Evolutionary conservation across 37 sponge, comb jelly and placozoan species (phyloP).

Genomic region (Dysidea cf. avara): DNA sequence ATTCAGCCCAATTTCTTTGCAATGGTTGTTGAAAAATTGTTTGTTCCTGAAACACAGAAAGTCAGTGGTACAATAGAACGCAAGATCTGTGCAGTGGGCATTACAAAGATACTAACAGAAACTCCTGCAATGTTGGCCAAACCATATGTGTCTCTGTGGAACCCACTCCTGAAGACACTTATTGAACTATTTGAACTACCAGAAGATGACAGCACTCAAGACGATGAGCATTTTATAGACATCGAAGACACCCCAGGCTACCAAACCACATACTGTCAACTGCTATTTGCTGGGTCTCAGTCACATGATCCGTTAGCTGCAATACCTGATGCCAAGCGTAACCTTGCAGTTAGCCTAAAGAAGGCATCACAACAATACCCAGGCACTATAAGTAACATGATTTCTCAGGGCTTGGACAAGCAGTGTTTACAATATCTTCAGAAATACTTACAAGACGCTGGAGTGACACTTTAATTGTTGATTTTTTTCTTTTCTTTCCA

Average conservation of each 20-base stretch:
- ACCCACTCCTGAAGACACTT: constrained; percentile 73
- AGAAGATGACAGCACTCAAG: constrained; percentile 74
- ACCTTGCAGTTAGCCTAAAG: constrained; percentile 74
- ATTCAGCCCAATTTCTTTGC: constrained; percentile 93
- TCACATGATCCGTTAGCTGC: constrained; percentile 82
- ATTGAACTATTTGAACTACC: constrained; percentile 90
- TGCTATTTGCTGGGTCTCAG: constrained; percentile 80
- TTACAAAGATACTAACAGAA: constrained; percentile 92
- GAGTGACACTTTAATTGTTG: constrained; percentile 62
- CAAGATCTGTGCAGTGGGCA: constrained; percentile 94
- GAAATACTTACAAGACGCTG: constrained; percentile 74
- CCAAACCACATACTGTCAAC: constrained; percentile 88
- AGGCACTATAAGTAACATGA: constrained; percentile 77
- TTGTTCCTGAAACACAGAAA: constrained; percentile 89
- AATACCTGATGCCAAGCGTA: constrained; percentile 69
- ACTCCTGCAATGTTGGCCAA: constrained; percentile 82
- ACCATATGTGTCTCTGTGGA: constrained; percentile 77
- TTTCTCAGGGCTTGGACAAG: constrained; percentile 54
- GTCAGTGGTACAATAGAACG: constrained; percentile 84
- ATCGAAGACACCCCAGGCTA: constrained; percentile 98
- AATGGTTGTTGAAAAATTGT: constrained; percentile 93
- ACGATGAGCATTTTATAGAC: constrained; percentile 96
- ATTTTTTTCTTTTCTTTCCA: background rate
- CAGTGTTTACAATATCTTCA: constrained; percentile 68
- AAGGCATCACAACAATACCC: constrained; percentile 80